phyloP scores from a whole-genome alignment of 2,888 invertebrate species.

The Apamea sordens region DNA sequence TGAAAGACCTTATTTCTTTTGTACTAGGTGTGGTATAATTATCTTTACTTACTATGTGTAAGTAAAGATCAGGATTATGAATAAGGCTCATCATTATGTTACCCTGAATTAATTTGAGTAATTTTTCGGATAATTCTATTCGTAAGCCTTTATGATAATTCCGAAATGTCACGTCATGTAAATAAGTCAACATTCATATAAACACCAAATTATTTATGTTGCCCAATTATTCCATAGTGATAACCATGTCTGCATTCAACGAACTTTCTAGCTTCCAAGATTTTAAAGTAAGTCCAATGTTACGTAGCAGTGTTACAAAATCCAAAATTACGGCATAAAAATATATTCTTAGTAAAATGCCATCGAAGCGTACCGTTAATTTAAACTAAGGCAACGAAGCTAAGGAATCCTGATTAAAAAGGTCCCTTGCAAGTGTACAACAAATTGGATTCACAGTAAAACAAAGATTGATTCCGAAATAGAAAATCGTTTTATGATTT shows the following conservation, averaged over 20 bases:
- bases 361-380: conserved; percentile 70
- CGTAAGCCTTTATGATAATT: not conserved
- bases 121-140: not conserved
- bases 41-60: too few species aligned
- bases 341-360: conserved; percentile 46
- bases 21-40: not conserved
- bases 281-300: not conserved
- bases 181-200: not conserved
- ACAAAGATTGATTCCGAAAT: conserved; percentile 72
- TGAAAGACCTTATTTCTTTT: not conserved
- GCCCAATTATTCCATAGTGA: not conserved
- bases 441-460: conserved; percentile 75
- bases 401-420: conserved; percentile 76
- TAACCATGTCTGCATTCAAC: not conserved
- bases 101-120: not conserved
- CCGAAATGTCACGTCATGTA: not conserved
- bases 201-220: not conserved
- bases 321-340: conserved; percentile 32
- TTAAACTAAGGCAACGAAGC: conserved; percentile 72
- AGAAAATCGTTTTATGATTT: conserved; percentile 77
- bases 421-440: conserved; percentile 73
- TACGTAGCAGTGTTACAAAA: conserved; percentile 35
- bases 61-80: not conserved
- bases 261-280: not conserved
- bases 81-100: not conserved